Conservation (phyloP, 2,888 invertebrate species). For the Microdon myrmicae region DNA sequence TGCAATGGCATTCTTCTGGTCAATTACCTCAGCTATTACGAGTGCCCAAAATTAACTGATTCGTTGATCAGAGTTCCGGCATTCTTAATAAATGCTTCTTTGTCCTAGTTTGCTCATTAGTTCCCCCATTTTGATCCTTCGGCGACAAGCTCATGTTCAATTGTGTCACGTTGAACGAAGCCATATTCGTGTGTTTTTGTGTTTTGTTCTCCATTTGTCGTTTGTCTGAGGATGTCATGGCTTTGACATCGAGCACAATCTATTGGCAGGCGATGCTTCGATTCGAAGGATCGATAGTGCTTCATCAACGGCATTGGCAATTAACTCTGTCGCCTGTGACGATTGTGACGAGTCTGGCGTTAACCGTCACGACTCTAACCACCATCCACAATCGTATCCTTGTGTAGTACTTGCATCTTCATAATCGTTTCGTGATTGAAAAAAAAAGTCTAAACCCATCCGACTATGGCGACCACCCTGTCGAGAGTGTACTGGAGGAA, state of each 20-base stretch:
- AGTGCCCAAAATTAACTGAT: no score
- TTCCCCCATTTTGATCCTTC: constrained; percentile 15
- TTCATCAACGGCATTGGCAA: constrained; percentile 36
- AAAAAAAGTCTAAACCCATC: constrained; percentile 24
- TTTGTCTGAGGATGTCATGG: constrained; percentile 35
- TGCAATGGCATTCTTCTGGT: no score
- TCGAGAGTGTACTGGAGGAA: no score
- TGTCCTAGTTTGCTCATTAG: constrained; percentile 32
- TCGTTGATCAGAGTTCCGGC: no score
- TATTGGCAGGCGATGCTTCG: constrained; percentile 1
- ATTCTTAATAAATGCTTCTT: constrained; percentile 10
- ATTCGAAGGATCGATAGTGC: constrained; percentile 31
- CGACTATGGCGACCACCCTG: neutral
- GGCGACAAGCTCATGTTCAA: constrained; percentile 24
- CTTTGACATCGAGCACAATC: constrained; percentile 21
- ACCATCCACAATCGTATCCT: neutral
- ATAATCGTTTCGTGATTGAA: constrained; percentile 48
- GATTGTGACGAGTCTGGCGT: constrained; percentile 12
- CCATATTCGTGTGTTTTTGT: constrained; percentile 15
- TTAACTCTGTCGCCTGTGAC: constrained; percentile 32
- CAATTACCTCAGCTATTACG: no score
- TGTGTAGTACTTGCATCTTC: constrained; percentile 27
- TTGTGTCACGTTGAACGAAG: constrained; percentile 29
- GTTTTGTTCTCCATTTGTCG: constrained; percentile 12
- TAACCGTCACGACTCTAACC: neutral